phyloP scores from a whole-genome alignment of 2,797 vertebrate species.

The Lutjanus argentimaculatus region DNA sequence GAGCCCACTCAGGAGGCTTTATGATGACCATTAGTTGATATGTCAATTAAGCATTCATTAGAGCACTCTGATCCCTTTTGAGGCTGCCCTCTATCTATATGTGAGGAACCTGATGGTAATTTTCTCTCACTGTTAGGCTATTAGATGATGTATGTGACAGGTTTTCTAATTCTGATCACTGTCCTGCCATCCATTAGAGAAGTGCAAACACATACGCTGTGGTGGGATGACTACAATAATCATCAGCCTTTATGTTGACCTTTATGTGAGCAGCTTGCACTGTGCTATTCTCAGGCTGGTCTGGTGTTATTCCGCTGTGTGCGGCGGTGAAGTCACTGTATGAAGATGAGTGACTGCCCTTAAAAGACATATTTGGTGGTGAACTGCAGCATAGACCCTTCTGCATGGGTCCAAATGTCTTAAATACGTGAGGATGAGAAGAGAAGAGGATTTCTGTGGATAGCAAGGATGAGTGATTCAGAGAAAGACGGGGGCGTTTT shows the following conservation, averaged over 20 bases:
- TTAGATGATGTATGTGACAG: conserved; percentile 65
- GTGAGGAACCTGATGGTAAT: conserved; percentile 54
- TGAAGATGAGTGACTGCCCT: conserved; percentile 3
- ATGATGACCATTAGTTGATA: conserved; percentile 65
- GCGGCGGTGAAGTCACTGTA: not conserved
- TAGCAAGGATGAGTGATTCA: conserved; percentile 71
- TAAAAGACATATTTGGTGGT: not conserved
- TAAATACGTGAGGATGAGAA: conserved; percentile 51
- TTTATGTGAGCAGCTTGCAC: conserved; percentile 36
- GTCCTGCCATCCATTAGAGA: conserved; percentile 46
- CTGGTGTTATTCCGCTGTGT: not conserved
- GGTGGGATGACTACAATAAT: conserved; percentile 56
- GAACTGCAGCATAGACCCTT: not conserved
- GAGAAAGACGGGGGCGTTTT: conserved; percentile 67
- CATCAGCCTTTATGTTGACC: conserved; percentile 57
- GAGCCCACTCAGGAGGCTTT: conserved; percentile 45
- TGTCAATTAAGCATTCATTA: conserved; percentile 69
- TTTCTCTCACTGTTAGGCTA: conserved; percentile 55
- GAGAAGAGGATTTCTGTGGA: conserved; percentile 57
- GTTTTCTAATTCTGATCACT: conserved; percentile 62
- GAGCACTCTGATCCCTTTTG: conserved; percentile 44
- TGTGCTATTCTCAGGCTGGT: not conserved
- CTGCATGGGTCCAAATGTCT: conserved; percentile 34
- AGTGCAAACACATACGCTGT: conserved; percentile 41
- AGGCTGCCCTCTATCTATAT: conserved; percentile 36